Evolutionary conservation across 1,140 invertebrate genomes (phyloP), one percentile per base, ranked within the genome.

Genomic region (Dryas iulia): DNA sequence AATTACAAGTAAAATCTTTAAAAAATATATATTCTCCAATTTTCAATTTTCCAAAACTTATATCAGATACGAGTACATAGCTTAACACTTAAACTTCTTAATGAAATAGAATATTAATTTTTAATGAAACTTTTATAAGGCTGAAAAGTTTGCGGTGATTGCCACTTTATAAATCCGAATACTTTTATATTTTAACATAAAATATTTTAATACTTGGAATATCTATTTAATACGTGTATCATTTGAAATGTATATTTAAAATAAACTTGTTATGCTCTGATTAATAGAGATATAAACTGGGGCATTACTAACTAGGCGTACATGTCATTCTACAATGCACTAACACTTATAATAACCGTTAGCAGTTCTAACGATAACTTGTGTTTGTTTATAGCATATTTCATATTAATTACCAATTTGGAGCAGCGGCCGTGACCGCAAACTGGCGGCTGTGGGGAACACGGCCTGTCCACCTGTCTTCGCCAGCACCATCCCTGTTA

Each of bases 361-460:
- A 47, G 39, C 21, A 21, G 39, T 18, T 47, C 39, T 47, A 47
- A 47, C 39, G 39, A 47, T 39, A 39, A 39, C 33, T 39, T 39
- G 21, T 64, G 33, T 54, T 65, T 53, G 58, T 67, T 60, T 31
- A 53, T 59, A 68, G 59, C 59, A 69, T 69, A 69, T 69, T 69
- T 69, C 58, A 69, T 74, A 71, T 69, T 64, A 74, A 74, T 74
- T 71, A 68, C 58, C 58, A 62, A 33, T 71, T 71, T 23, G 23
- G 35, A 53, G 59, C 53, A 35, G 47, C 31, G 54, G 11, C 30
- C 18, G 10, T 23, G 30, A 71, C 72, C 73, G 39, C 73, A 74
- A 62, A 66, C 52, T 12, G 21, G 62, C 39, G 33, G 30, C 21
- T 71, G 62, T 33, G 63, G 64, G 28, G 35, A 31, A 66, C 60